Conservation (phyloP, 92 coral and sea anemone species). For the Palythoa grandiflora region DNA sequence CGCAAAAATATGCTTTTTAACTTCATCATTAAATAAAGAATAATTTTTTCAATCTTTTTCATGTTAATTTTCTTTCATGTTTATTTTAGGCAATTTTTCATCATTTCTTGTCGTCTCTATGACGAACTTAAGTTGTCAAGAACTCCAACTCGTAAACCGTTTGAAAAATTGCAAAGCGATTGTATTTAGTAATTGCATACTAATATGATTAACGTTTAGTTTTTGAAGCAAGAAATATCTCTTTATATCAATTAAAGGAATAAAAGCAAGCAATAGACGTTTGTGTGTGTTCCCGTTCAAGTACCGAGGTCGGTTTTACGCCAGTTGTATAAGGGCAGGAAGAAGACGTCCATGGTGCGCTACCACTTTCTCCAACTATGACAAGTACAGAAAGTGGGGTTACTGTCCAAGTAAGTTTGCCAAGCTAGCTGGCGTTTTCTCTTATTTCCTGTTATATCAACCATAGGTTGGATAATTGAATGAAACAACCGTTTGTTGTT, state of each 20-base stretch:
- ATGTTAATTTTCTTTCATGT: too few species aligned
- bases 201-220: too few species aligned
- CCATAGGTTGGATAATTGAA: not conserved
- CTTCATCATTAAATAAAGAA: too few species aligned
- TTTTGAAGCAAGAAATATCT: not conserved
- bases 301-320: not conserved
- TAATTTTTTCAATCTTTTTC: too few species aligned
- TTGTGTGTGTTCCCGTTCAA: constrained; percentile 15
- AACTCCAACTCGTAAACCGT: not conserved
- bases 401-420: constrained; percentile 1
- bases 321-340: not conserved
- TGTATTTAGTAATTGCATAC: too few species aligned
- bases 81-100: too few species aligned
- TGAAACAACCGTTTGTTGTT: not conserved
- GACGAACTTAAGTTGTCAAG: too few species aligned
- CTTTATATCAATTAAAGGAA: not conserved
- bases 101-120: too few species aligned
- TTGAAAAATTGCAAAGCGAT: not conserved
- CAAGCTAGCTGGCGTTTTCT: too few species aligned
- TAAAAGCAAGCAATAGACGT: not conserved
- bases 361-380: not conserved
- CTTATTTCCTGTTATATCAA: too few species aligned
- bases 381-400: not conserved
- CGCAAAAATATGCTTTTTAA: too few species aligned
- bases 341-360: not conserved